Evolutionary conservation across 2,888 invertebrate species (phyloP).

Genomic region (Lasioglossum oenotherae): DNA sequence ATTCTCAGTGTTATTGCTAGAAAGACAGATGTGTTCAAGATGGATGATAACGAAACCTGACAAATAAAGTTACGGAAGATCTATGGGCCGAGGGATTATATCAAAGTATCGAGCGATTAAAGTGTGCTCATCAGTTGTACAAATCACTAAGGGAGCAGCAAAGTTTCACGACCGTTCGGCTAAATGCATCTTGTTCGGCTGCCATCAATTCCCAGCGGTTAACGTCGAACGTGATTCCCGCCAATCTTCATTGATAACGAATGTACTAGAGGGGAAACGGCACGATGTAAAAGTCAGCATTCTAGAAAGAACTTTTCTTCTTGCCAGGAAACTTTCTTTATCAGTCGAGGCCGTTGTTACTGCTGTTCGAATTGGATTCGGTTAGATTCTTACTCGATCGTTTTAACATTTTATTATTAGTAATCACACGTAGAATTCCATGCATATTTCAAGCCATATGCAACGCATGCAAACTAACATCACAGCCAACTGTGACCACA

Average conservation of each 20-base stretch:
- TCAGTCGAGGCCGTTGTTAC: neutral
- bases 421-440: no score
- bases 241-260: neutral
- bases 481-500: no score
- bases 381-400: neutral
- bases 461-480: no score
- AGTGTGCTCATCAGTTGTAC: neutral
- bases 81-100: neutral
- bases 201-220: neutral
- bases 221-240: neutral
- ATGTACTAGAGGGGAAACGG: neutral
- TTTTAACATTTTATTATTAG: neutral
- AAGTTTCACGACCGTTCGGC: neutral
- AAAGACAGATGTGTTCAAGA: neutral
- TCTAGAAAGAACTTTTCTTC: neutral
- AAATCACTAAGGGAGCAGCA: neutral
- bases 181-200: neutral
- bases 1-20: no score
- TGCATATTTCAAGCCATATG: no score
- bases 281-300: neutral
- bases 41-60: neutral
- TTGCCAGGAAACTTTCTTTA: neutral
- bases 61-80: neutral
- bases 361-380: neutral
- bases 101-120: neutral